phyloP scores from a whole-genome alignment of 2,888 invertebrate species.

The Sthenelais limicola region DNA sequence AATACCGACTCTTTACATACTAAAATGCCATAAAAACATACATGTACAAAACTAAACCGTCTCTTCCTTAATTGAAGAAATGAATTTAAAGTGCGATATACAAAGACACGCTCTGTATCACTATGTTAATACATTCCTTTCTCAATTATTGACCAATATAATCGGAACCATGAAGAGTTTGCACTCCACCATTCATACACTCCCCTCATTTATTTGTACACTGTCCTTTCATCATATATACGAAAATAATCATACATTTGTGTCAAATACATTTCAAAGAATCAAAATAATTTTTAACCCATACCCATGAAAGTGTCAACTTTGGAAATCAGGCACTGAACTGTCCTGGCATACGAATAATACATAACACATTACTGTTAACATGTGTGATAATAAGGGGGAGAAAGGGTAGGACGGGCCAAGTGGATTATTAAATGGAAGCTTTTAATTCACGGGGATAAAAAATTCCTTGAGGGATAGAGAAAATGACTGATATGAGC shows the following conservation, averaged over 20 bases:
- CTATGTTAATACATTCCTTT: not conserved
- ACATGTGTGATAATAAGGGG: not conserved
- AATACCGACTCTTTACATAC: no score
- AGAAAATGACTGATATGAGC: no score
- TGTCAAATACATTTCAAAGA: conserved; percentile 17
- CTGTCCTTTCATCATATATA: conserved; percentile 24
- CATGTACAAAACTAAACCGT: conserved; percentile 36
- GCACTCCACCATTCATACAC: conserved; percentile 7
- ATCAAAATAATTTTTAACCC: not conserved
- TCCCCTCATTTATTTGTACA: conserved; percentile 1
- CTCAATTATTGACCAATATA: conserved; percentile 1
- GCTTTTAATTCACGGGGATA: not conserved
- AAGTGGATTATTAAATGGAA: not conserved
- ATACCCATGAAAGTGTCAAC: no score
- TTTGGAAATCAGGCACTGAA: conserved; percentile 31
- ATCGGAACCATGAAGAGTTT: conserved; percentile 3
- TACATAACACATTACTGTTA: not conserved
- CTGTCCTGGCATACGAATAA: no score
- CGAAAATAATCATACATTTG: conserved; percentile 18
- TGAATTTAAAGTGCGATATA: conserved; percentile 2
- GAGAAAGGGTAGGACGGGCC: not conserved
- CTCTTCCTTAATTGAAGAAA: conserved; percentile 19
- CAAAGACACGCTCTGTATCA: not conserved
- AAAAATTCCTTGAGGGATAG: not conserved
- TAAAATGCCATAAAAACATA: conserved; percentile 37